Percentiles rank a stretch among this genome's conserved stretches.
phyloP scores from a whole-genome alignment of 2,888 invertebrate genomes.

The Leptopterna dolabrata region DNA sequence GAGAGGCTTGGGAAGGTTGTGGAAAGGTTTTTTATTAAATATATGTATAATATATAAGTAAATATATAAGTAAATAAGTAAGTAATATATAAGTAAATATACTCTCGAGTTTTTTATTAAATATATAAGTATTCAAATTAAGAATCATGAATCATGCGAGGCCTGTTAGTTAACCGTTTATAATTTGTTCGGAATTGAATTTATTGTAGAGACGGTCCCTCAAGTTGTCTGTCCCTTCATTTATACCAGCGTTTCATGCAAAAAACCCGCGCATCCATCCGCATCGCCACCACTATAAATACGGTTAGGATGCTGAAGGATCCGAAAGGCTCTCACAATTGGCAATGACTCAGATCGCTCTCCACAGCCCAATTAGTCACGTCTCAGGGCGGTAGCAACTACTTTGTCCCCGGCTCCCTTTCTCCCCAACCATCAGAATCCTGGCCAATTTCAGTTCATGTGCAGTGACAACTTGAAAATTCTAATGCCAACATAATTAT shows the following conservation, averaged over 20 bases:
- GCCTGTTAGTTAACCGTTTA: no score
- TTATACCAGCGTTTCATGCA: neutral
- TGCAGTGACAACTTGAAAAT: neutral
- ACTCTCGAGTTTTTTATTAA: no score
- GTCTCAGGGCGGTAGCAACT: neutral
- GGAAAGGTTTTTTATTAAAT: no score
- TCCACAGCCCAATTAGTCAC: neutral
- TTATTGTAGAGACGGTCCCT: no score
- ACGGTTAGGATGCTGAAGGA: neutral
- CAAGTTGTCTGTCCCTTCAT: no score
- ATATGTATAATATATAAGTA: no score
- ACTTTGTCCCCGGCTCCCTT: neutral
- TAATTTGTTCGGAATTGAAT: no score
- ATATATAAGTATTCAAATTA: no score
- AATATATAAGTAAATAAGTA: no score
- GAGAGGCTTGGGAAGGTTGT: no score
- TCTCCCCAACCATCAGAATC: neutral
- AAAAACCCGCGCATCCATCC: neutral
- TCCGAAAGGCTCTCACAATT: neutral
- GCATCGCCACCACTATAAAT: neutral
- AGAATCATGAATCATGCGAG: no score
- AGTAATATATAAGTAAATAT: no score
- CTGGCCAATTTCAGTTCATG: neutral
- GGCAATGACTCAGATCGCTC: neutral
- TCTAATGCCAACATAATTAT: neutral